Evolutionary conservation across 2,113 vertebrate genomes (phyloP), one percentile per base, ranked within the genome.

Genomic region (Rhegmatorhina hoffmannsi): DNA sequence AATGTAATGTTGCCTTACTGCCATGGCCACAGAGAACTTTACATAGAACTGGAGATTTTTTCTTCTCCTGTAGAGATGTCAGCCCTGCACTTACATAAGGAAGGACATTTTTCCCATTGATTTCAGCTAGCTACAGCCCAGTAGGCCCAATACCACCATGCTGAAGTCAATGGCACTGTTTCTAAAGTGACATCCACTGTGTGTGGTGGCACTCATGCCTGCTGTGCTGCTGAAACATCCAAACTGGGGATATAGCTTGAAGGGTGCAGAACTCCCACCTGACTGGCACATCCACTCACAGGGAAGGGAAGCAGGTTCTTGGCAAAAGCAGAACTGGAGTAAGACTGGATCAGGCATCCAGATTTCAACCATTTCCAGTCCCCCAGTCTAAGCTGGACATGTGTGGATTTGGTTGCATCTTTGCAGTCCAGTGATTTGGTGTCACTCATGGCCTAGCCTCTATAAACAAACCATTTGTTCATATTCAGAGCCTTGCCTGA

Each of bases 281-380:
- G 68, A 28, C 67, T 73, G 59, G 46, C 9, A 0, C 0, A 3
- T 47, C 2, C 0, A 3, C 26, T 63, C 0, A 0, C 29, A 24
- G 34, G 24, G 46, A 56, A 66, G 56, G 50, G 60, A 76, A 52
- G 21, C 1, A 6, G 14, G 13, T 69, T 82, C 66, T 64, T 63
- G 20, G 19, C 31, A 29, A 55, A 31, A 46, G 25, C 18, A 59
- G 17, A 87, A 4, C 23, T 67, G 64, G 29, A 33, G 11, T 78
- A 46, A 10, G 21, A 17, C 31, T 29, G 46, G 18, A 46, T 58
- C 28, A 40, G 25, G 17, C 33, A 44, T 10, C 24, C 17, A 19
- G 12, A 11, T 60, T 9, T 50, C 33, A 62, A 84, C 53, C 20
- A 3, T 17, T 62, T 26, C 19, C 59, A 46, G 18, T n/a, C 7